Evolutionary conservation across 2,113 vertebrate species (phyloP), one percentile per base, ranked within the genome.

Genomic region (Rhinogobius similis): DNA sequence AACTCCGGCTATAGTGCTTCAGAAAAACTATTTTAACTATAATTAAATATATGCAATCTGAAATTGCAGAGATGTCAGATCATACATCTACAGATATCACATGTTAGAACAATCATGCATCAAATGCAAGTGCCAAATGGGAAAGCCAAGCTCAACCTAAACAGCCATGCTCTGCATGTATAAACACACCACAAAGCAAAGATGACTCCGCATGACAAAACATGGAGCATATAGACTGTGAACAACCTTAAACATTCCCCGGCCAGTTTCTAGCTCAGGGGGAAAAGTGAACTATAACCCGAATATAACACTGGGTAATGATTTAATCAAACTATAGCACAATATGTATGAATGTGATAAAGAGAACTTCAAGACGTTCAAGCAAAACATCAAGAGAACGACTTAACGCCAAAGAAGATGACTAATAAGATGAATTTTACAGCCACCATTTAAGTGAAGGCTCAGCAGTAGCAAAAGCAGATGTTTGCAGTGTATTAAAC

Each of bases 141-240:
- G 72, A 53, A 85, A 86, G 91, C 89, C 87, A 86, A 83, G 84
- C 86, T 81, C 68, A 73, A 75, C 72, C 74, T 73, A 52, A 78
- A 24, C 53, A 64, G 90, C 85, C 91, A 92, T 92, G 91, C 91
- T 82, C 67, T 70, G 85, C 79, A 84, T 32, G 77, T 66, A 73
- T 77, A 38, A 38, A 53, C 10, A 62, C 50, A 50, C 24, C 41
- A 29, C 66, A 26, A 55, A 68, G 27, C 53, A 80, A 72, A 76
- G 21, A 62, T 69, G 65, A 75, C 26, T n/a, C 18, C 8, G 29
- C 21, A 67, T 62, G 58, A 32, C 12, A 66, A 18, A 62, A 62
- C 36, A 4, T 59, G 6, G 39, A 41, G 11, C 59, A 23, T 32
- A 55, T 56, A 16, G 65, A 61, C 58, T 38, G 20, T 36, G 3